Evolutionary conservation across 2,888 invertebrate species (phyloP), one percentile per base, ranked within the genome.

Genomic region (Mythimna ferrago): DNA sequence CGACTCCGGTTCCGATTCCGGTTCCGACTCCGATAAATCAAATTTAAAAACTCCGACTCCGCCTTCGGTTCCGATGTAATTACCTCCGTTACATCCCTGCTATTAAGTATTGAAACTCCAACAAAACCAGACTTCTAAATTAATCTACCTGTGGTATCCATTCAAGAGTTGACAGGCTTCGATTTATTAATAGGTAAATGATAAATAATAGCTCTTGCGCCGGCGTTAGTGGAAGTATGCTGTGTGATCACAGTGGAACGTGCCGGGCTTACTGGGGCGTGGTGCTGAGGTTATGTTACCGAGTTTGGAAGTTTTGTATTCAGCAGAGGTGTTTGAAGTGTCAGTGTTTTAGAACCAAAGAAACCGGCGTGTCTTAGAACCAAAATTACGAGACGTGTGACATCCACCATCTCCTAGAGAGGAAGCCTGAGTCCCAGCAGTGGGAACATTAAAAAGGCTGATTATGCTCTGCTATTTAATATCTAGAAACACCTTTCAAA

Each of bases 121-220:
- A 51, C 19, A 26, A 35, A 10, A 67, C 7, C 21, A 60, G 6
- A 11, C 7, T 41, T 62, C 44, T 53, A 60, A 78, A 73, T 72
- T 44, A 73, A 78, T 63, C n/a, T 51, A 35, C 11, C n/a, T 2
- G 38, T 57, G 32, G 19, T 65, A 51, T 57, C 21, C n/a, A 70
- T 21, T 66, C 51, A 19, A 58, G 53, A 66, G 66, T 79, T 71
- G 44, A 64, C 67, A 66, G 41, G 57, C 35, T 21, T 2, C 51
- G 58, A 77, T 78, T 80, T 80, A 79, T 63, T 66, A 73, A 68
- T 68, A 78, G 65, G 38, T 58, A 10, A 69, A 16, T 48, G 44
- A 21, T 21, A 41, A 73, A 66, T 79, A 69, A 69, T 66, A 41
- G 51, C 32, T 54, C 19, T 26, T 53, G 70, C 69, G 81, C 64